Evolutionary conservation across 2,888 invertebrate species (phyloP).

Genomic region (Amblyjoppa proteus): DNA sequence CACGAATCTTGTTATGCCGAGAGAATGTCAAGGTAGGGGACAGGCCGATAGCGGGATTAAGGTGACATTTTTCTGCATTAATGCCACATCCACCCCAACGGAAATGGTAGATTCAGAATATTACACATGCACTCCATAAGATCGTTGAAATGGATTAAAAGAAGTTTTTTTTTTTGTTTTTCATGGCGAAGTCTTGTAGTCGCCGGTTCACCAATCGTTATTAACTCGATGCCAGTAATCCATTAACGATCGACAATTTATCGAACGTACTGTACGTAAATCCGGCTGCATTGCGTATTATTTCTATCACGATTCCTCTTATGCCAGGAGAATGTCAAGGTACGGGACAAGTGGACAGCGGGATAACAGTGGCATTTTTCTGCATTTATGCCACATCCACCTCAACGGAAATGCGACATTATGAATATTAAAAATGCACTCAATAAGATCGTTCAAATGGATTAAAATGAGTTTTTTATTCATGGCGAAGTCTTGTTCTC

Average conservation of each 20-base stretch:
- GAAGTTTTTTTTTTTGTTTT: background rate
- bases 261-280: background rate
- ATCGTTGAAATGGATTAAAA: background rate
- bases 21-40: conserved; percentile 8
- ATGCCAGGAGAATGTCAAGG: background rate
- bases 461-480: too few relatives aligned
- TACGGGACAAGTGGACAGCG: conserved; percentile 11
- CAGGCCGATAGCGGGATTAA: conserved; percentile 19
- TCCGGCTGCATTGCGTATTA: conserved; percentile 16
- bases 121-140: background rate
- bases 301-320: conserved; percentile 34
- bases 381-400: conserved; percentile 29
- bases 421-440: too few relatives aligned
- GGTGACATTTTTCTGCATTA: conserved; percentile 58
- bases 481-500: too few relatives aligned
- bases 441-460: too few relatives aligned
- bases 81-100: conserved; percentile 11
- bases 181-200: background rate
- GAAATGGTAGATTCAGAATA: background rate
- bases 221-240: background rate
- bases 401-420: conserved; percentile 9
- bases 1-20: conserved; percentile 8
- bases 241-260: background rate
- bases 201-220: too few relatives aligned
- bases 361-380: conserved; percentile 59